Evolutionary conservation across 2,797 vertebrate species (phyloP), one percentile per base, ranked within the genome.

Genomic region (Pangasius mekongensis): DNA sequence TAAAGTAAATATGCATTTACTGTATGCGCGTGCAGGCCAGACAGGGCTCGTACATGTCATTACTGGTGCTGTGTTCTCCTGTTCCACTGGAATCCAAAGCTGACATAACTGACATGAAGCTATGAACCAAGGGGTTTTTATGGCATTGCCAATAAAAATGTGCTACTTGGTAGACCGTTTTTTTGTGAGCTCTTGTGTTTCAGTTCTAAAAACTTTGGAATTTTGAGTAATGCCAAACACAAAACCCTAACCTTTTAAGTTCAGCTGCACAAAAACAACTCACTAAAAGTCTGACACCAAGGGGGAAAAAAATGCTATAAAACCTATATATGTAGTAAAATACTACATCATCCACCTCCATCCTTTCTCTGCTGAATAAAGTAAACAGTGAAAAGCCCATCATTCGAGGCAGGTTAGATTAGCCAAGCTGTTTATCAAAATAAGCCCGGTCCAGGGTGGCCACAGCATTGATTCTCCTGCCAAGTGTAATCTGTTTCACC

Each of bases 401-500:
- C 82, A 93, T 94, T 93, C 95, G 95, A 96, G 94, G 96, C 96
- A 95, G 94, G 93, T 95, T 95, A 96, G 95, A 95, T 95, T 95
- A 95, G 96, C 93, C 92, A 93, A 95, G 96, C 96, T 97, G 96
- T 95, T 97, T 96, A 96, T 95, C 96, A 97, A 95, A 97, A 96
- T 94, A 95, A 96, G 95, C 94, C 95, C 92, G 92, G 95, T 95
- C 94, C 93, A 94, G 92, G 96, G 94, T 97, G 96, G 97, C 96
- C 96, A 97, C 90, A 88, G 77, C 95, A 97, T 97, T 96, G 97
- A 97, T 97, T 97, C 92, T 92, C 92, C 96, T 97, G 97, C 97
- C 97, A 98, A 97, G 97, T 96, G 96, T 96, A 97, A 97, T 97
- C 95, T 94, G 94, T 96, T 97, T 97, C 96, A 94, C 95, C 95